Evolutionary conservation across 2,113 vertebrate genomes (phyloP).

Genomic region (Ariopsis seemanni): DNA sequence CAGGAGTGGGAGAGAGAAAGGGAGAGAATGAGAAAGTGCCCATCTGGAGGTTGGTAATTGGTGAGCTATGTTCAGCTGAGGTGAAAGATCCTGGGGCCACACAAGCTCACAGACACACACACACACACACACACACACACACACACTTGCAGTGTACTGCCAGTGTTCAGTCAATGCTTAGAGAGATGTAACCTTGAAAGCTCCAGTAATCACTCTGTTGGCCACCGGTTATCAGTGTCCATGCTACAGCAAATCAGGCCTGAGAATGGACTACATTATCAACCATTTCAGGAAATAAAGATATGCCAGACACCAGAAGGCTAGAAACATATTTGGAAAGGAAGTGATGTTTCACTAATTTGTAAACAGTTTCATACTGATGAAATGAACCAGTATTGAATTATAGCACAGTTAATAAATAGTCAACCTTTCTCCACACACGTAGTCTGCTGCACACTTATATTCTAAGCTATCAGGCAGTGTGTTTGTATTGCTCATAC

Average conservation of each 20-base stretch:
- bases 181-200: constrained; percentile 41
- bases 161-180: constrained; percentile 10
- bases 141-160: constrained; percentile 23
- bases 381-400: not conserved
- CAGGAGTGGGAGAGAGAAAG: constrained; percentile 14
- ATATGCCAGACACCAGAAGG: not conserved
- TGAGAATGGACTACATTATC: not conserved
- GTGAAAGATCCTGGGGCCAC: constrained; percentile 39
- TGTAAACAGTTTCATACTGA: too few species aligned
- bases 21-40: constrained; percentile 28
- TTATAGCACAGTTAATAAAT: not conserved
- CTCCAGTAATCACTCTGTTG: constrained; percentile 31
- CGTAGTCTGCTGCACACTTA: not conserved
- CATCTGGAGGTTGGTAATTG: constrained; percentile 43
- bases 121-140: constrained; percentile 21
- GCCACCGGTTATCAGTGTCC: constrained; percentile 28
- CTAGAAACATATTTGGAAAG: not conserved
- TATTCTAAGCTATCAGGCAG: not conserved
- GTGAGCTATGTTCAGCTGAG: constrained; percentile 33
- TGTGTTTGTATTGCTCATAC: not conserved
- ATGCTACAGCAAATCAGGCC: not conserved
- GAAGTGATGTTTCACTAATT: not conserved
- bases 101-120: not conserved
- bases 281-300: not conserved
- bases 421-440: not conserved